phyloP scores from a whole-genome alignment of 2,888 invertebrate species.

The Erebia palarica region DNA sequence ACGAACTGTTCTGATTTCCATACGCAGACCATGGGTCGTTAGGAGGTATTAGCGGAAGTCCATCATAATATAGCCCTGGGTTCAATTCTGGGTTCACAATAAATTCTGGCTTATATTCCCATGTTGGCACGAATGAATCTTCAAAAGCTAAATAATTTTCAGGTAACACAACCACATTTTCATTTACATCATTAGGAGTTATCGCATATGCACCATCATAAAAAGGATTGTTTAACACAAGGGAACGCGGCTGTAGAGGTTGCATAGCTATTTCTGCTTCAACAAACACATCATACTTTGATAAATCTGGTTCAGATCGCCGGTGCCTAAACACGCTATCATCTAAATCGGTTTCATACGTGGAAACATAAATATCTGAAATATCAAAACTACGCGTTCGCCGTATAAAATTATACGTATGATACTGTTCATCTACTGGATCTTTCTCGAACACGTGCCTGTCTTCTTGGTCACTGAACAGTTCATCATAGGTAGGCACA shows the following conservation, averaged over 20 bases:
- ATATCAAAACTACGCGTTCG: constrained; percentile 76
- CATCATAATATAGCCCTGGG: constrained; percentile 67
- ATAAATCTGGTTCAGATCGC: constrained; percentile 75
- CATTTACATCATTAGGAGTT: constrained; percentile 60
- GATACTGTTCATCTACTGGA: constrained; percentile 52
- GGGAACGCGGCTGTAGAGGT: constrained; percentile 61
- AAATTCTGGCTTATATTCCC: constrained; percentile 71
- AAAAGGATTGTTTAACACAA: constrained; percentile 79
- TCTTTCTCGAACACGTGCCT: constrained; percentile 53
- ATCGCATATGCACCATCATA: constrained; percentile 73
- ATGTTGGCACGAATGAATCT: constrained; percentile 76
- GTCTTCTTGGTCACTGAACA: constrained; percentile 56
- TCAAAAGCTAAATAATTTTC: constrained; percentile 80
- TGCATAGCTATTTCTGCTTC: constrained; percentile 69
- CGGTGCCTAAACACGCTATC: constrained; percentile 55
- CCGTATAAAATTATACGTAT: constrained; percentile 59
- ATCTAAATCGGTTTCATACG: constrained; percentile 56
- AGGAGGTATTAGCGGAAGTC: constrained; percentile 66
- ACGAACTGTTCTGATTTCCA: constrained; percentile 61
- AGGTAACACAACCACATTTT: constrained; percentile 68
- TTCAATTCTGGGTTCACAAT: constrained; percentile 58
- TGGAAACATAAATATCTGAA: constrained; percentile 64
- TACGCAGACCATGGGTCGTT: constrained; percentile 76
- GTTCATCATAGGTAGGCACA: constrained; percentile 65
- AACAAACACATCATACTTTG: constrained; percentile 69